Base-by-base conservation (phyloP, 2,888 invertebrate genomes). In the Amphipoea lucens region DNA sequence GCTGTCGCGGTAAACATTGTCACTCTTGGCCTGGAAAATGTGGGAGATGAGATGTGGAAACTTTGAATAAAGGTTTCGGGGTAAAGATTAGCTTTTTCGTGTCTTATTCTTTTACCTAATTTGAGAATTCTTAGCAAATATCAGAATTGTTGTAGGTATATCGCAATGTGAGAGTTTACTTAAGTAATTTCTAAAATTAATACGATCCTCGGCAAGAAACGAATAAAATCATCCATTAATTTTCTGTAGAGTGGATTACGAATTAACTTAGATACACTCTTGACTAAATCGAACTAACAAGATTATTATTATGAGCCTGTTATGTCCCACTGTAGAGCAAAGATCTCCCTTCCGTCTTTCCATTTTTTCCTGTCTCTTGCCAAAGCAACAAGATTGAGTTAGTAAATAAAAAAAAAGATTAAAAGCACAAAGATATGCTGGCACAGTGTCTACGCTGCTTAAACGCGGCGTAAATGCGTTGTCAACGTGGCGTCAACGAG, bases 1-100 rank as follows among this genome's bases (percentile, higher is more conserved):
- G 29, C 57, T 63, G 7, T 23, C 36, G 42, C 4, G 62, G 65
- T 67, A 84, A 79, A 84, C 66, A 73, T 60, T 51, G 65, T 62
- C 69, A 81, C 66, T 78, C 63, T 72, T 63, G 57, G n/a, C 14
- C 17, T n/a, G 36, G 20, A 60, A 71, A n/a, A 67, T 60, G 7
- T 68, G 4, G 72, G 23, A 66, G 60, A 48, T 45, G 23, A 66
- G 60, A 48, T 45, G 48, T 42, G 45, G 36, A 36, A 84, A 78
- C 48, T 73, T 75, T n/a, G 20, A 66, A 69, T 65, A 54, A 70
- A 23, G 48, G 23, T 65, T 65, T 60, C 0, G 14, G 11, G 36
- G 29, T 42, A 5, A 40, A 42, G 9, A 79, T 82, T 36, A 73
- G n/a, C 17, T 45, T 42, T 36, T 45, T n/a, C n/a, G 14, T 45